Evolutionary conservation across 2,113 vertebrate genomes (phyloP), one percentile per base, ranked within the genome.

Genomic region (Eleginops maclovinus): DNA sequence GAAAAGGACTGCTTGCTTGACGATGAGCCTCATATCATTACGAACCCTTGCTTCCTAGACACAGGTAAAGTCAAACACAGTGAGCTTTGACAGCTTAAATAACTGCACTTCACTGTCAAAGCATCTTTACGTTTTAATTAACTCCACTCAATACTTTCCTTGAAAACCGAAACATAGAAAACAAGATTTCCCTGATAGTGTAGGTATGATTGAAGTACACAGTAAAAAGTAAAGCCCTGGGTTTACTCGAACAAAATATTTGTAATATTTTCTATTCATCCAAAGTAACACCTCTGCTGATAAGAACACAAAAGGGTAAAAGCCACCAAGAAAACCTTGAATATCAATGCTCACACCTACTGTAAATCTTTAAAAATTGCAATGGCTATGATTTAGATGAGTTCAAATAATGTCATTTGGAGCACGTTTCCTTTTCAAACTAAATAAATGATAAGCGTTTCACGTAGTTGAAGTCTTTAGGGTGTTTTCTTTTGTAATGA

Each of bases 61-160:
- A 3, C 89, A 94, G 94, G 94, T 95, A 95, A 88, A 81, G 7
- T 15, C n/a, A 17, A 0, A 15, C 62, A 9, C 50, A 43, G 53
- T 63, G 22, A 50, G n/a, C 65, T 76, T 24, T 65, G 28, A 53
- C 22, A 3, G 13, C 22, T 54, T 46, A 24, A 36, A 36, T 36
- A 36, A 54, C 6, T n/a, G 26, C 31, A 54, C 9, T 73, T 59
- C 13, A 43, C 28, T 68, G 11, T 61, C 12, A 12, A 56, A 31
- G 28, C 14, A 22, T 44, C 44, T 71, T 55, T 26, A 41, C 36
- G 13, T 59, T 78, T 71, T 16, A n/a, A 8, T 51, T 17, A 36
- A 8, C 36, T 12, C n/a, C 15, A 31, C 21, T 51, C 14, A 40
- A 22, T 47, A 51, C 22, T 49, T n/a, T 15, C 14, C 61, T 8